Base-by-base conservation (phyloP, 2,888 invertebrate genomes). In the Xanthorhoe spadicearia region DNA sequence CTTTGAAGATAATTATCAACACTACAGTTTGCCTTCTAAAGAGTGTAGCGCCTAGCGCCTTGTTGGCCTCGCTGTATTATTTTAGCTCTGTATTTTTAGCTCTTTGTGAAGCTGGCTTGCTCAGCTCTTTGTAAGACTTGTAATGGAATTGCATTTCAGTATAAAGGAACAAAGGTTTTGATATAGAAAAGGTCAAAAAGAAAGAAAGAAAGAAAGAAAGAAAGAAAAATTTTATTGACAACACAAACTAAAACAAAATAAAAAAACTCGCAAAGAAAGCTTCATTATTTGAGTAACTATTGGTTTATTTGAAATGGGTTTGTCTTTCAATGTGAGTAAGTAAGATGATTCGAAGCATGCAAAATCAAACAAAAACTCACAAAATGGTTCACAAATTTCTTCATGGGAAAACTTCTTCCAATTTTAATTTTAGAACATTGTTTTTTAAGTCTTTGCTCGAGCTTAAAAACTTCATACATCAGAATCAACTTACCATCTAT, bases 61-160 rank as follows among this genome's bases (percentile, higher is more conserved):
- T 50, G 35, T 6, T 17, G 32, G 38, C n/a, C n/a, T 13, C 54
- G n/a, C 32, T 32, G 38, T 55, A 61, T 55, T 62, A 62, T 62
- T 55, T 46, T 50, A 43, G 55, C 0, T 23, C 19, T 57, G 57
- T 63, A 63, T 19, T 63, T 57, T 57, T 18, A 57, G 51, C 49
- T 54, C 61, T 66, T 65, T 66, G 58, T 61, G 32, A 54, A 50
- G 18, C 53, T 61, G 52, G 50, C 50, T 48, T 49, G 48, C 57
- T 35, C 19, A 17, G 35, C 48, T 54, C 61, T 62, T 66, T 66
- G 66, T 62, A 50, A 66, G 58, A 55, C 58, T 51, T 38, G 55
- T 56, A 59, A 66, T 66, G 66, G 66, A 62, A 66, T 59, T 62
- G 66, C 66, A 59, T 59, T 55, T 35, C 23, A 9, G 50, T 58